Base-by-base conservation (phyloP, 2,888 invertebrate genomes). In the Campoplex capitator region DNA sequence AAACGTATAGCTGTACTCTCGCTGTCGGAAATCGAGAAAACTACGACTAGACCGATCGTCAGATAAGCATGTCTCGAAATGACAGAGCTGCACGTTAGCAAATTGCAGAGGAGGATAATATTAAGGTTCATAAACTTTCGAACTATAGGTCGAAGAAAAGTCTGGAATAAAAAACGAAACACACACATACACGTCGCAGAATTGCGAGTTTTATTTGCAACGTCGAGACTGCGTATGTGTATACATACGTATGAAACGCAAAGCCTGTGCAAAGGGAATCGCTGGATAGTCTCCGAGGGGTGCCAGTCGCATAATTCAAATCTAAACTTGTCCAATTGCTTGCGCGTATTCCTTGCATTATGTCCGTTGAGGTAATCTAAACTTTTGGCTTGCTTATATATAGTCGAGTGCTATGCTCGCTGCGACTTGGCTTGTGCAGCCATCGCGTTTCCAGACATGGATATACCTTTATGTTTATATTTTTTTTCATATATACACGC, bases 271-370 rank as follows among this genome's bases (percentile, higher is more conserved):
- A 73, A 51, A 70, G 38, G 65, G 45, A 35, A 38, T 73, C 28
- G 74, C 38, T 38, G 73, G 38, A 74, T 67, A 73, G 28, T 45
- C 75, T 67, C 74, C 35, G 62, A 75, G 65, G 67, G 84, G 79
- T 84, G 86, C 88, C 83, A 84, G 84, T 87, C 82, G 88, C 87
- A 90, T 92, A 90, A 91, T 90, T 92, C 92, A 92, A 92, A 92
- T 91, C 89, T 90, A 91, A 92, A 91, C 91, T 92, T 91, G 92
- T 91, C 91, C 92, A 91, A 93, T 93, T 92, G 92, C 90, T 88
- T 90, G 90, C 87, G 82, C 82, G 90, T 86, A 56, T 79, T 86
- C 89, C 89, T 88, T 90, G 91, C 91, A 91, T 92, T 93, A 92
- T 92, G 91, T 82, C 91, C 90, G 89, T 85, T 86, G 91, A 92